These are phyloP conservation scores for Axis porcinus DNA, from an alignment of 2,113 vertebrate genomes.

Conservation along the genomic window DNA sequence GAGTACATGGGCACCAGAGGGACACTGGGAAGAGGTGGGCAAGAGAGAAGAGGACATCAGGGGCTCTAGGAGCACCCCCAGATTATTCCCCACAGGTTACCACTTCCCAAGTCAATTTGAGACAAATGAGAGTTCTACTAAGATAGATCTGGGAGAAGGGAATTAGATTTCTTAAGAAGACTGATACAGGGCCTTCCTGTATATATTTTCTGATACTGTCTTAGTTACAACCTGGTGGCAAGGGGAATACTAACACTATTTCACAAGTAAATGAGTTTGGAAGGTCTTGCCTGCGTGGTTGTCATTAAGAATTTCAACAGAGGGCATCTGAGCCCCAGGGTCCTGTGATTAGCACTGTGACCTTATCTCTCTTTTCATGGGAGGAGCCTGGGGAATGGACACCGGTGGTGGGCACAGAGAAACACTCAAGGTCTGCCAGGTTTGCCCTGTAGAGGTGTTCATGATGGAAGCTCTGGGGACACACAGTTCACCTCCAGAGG, in stretches of 20 bases:
- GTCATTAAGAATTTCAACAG: background rate
- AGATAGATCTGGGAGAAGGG: background rate
- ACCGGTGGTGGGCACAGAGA: background rate
- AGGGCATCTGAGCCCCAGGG: background rate
- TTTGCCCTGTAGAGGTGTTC: background rate
- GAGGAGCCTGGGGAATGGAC: background rate
- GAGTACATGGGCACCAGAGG: conserved; percentile 87
- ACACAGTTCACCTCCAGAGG: background rate
- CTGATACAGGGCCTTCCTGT: background rate
- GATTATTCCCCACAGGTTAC: rapidly evolving
- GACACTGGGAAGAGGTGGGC: conserved; percentile 71
- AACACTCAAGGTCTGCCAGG: background rate
- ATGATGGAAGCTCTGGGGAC: background rate
- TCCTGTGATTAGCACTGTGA: background rate
- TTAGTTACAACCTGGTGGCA: background rate
- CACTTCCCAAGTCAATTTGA: background rate
- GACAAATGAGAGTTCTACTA: background rate
- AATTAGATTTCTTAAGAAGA: background rate
- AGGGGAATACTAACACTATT: background rate
- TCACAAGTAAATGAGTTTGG: background rate
- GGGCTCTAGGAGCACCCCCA: background rate
- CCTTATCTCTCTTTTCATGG: background rate
- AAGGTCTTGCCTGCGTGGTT: background rate
- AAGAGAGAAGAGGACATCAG: background rate
- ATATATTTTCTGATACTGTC: background rate